These are phyloP conservation scores for Chaenodraco wilsoni DNA, from an alignment of 2,797 vertebrate genomes.

Conservation along the genomic window DNA sequence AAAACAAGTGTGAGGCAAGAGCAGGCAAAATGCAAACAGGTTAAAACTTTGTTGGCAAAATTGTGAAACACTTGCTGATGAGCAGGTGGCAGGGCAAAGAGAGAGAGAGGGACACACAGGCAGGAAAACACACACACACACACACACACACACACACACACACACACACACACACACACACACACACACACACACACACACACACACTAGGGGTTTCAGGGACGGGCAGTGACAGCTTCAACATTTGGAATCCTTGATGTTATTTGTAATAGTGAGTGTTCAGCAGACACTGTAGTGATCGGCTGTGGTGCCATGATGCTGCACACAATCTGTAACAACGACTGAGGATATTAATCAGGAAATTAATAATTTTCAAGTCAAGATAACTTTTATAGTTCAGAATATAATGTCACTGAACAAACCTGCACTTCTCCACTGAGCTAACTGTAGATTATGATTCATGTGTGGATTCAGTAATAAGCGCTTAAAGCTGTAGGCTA, in stretches of 20 bases:
- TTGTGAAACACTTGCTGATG: too few species aligned
- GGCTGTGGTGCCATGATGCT: not conserved
- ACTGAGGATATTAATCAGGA: not conserved
- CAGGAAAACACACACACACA: too few species aligned
- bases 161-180: too few species aligned
- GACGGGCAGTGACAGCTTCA: not conserved
- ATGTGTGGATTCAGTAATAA: conserved; percentile 23
- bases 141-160: too few species aligned
- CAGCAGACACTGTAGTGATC: not conserved
- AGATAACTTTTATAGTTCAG: not conserved
- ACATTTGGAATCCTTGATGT: not conserved
- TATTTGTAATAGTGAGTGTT: not conserved
- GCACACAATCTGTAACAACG: too few species aligned
- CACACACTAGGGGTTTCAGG: too few species aligned
- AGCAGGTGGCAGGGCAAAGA: too few species aligned
- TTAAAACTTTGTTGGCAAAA: too few species aligned
- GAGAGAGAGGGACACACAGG: too few species aligned
- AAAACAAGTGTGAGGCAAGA: not conserved
- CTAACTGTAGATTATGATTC: conserved; percentile 33
- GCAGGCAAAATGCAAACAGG: too few species aligned
- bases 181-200: too few species aligned
- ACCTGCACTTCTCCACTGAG: not conserved
- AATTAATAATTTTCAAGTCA: not conserved
- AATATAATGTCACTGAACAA: not conserved
- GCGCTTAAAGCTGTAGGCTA: conserved; percentile 43